Evolutionary conservation across 2,797 vertebrate genomes (phyloP).

Genomic region (Pantherophis alleghaniensis): DNA sequence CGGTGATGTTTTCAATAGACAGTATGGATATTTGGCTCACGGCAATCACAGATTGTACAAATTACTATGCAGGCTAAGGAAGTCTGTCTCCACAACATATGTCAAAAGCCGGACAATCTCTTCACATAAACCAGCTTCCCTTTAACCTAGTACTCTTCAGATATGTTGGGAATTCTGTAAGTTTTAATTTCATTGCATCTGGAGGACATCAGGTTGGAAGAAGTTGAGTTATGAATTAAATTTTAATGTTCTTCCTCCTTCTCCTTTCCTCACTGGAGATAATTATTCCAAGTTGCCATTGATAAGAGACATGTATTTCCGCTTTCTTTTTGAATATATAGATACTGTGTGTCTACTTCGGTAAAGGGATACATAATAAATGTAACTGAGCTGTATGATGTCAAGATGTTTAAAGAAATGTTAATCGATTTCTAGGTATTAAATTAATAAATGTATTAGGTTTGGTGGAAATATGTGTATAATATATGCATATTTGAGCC

Average conservation of each 20-base stretch:
- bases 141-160: not conserved
- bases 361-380: not conserved
- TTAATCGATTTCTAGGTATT: not conserved
- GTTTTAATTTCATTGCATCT: not conserved
- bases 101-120: constrained; percentile 55
- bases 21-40: constrained; percentile 66
- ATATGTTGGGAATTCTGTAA: not conserved
- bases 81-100: constrained; percentile 70
- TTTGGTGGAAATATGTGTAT: not conserved
- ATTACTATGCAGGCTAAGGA: constrained; percentile 59
- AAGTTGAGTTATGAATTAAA: not conserved
- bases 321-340: not conserved
- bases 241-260: constrained; percentile 4
- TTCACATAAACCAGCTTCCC: not conserved
- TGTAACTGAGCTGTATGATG: not conserved
- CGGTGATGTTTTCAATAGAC: constrained; percentile 74
- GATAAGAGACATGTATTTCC: not conserved
- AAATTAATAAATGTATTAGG: not conserved
- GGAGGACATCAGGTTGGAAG: not conserved
- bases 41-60: constrained; percentile 55
- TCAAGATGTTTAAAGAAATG: not conserved
- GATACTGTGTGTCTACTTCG: not conserved
- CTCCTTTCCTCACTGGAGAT: not conserved
- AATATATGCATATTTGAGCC: too few relatives aligned
- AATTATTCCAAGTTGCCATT: not conserved